Base-by-base conservation (phyloP, 2,888 invertebrate species). In the Proisotoma minuta region DNA sequence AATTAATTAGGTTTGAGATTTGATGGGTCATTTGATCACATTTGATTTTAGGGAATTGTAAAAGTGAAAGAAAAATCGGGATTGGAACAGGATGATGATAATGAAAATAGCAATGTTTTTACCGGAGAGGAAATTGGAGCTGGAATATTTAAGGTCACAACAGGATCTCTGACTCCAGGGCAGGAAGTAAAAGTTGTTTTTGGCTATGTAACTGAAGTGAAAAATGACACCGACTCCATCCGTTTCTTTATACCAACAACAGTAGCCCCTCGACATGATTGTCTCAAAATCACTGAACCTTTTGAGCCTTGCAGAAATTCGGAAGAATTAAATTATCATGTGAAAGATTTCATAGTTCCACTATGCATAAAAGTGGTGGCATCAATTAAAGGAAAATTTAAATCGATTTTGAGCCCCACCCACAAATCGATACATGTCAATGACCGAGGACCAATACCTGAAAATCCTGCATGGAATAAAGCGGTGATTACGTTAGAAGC, bases 211-310 rank as follows among this genome's bases (percentile, higher is more conserved):
- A 69, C 70, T 0, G 74, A 74, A 60, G 70, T 73, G 2, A 71
- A 71, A 48, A 71, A 72, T 65, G 73, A 72, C 20, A 65, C 63
- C 12, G 68, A 61, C 8, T 57, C 65, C 2, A 65, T 72, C 10
- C 60, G 74, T 22, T 74, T 74, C 57, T 72, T 67, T 48, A 48
- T 74, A 20, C 74, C 74, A 8, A 74, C 74, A 0, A 74, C 74
- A 2, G 62, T 74, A n/a, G 73, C 74, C 8, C 74, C 74, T n/a
- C 66, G 73, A 4, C 73, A 73, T 56, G 61, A 71, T 27, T 71
- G 72, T 10, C 22, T 58, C 15, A n/a, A n/a, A 12, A 43, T 43
- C 18, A 47, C 54, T 3, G 70, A 69, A 28, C 63, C 50, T 8
- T 65, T 68, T 40, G 59, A 63, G 3, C 10, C 43, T 5, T 4